phyloP scores from a whole-genome alignment of 2,113 vertebrate genomes.

The Macrotis lagotis region DNA sequence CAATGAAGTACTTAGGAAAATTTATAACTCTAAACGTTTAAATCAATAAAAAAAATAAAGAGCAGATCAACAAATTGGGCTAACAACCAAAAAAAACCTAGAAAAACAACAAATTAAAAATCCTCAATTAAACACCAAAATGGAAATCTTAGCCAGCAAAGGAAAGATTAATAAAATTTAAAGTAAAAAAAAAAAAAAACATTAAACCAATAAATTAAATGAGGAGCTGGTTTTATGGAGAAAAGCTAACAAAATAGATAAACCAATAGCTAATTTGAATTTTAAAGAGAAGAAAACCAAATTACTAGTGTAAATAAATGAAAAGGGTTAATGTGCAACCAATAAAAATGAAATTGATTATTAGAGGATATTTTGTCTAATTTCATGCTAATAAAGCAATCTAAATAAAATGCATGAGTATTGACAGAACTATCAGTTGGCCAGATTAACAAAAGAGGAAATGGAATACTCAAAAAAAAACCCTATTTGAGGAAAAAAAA shows the following conservation, averaged over 20 bases:
- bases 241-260: neutral
- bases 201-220: neutral
- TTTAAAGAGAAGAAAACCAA: neutral
- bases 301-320: neutral
- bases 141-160: neutral
- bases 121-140: neutral
- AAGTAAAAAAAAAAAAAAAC: neutral
- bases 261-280: neutral
- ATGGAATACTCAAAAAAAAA: neutral
- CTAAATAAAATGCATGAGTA: neutral
- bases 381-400: neutral
- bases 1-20: too few species aligned
- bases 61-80: too few species aligned
- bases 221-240: neutral
- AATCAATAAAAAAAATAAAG: too few species aligned
- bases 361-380: neutral
- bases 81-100: too few species aligned
- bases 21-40: too few species aligned
- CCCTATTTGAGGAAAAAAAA: neutral
- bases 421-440: neutral
- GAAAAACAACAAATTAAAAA: neutral
- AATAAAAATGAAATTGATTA: neutral
- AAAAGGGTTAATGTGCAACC: neutral
- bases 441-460: neutral
- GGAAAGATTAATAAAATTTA: neutral